Base-by-base conservation (phyloP, 2,113 vertebrate genomes). In the Perca fluviatilis region DNA sequence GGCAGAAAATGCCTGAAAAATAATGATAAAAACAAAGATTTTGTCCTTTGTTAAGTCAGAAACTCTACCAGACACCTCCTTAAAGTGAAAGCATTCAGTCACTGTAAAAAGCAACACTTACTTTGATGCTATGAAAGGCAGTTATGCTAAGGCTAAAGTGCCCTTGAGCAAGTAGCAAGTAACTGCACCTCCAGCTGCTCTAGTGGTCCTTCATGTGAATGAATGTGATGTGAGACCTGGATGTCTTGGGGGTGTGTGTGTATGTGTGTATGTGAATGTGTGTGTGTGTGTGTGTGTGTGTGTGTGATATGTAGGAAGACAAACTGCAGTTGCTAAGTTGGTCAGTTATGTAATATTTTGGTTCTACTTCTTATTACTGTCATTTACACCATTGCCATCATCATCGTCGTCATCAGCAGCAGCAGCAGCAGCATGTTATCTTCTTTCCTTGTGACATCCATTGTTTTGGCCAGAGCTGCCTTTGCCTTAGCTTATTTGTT, bases 291-390 rank as follows among this genome's bases (percentile, higher is more conserved):
- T 53, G 64, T 19, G 66, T 12, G 53, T 5, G 30, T 36, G 47
- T 21, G 86, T 74, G 50, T 11, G n/a, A 83, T 64, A 88, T 68
- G 64, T 74, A 78, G 68, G 14, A 16, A 78, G 81, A 80, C 80
- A 89, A 74, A 76, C 70, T 80, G 74, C 80, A 76, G 87, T 80
- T 87, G 54, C 82, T 83, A 88, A 86, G 74, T 86, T 82, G 46
- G 82, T 74, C 82, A 33, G 84, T 93, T 92, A 90, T 50, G 19
- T 90, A 93, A 91, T 89, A 66, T 2, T 43, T 66, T 78, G 54
- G 2, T 73, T 84, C 62, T 51, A 19, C 23, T 60, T 70, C n/a
- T 78, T 49, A 43, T 62, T 36, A 1, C 69, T 71, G 56, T 65
- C 81, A 46, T 56, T 79, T 81, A 82, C 49, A 51, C 2, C 25